Evolutionary conservation across 2,888 invertebrate genomes (phyloP), one percentile per base, ranked within the genome.

Genomic region (Microctonus brassicae): DNA sequence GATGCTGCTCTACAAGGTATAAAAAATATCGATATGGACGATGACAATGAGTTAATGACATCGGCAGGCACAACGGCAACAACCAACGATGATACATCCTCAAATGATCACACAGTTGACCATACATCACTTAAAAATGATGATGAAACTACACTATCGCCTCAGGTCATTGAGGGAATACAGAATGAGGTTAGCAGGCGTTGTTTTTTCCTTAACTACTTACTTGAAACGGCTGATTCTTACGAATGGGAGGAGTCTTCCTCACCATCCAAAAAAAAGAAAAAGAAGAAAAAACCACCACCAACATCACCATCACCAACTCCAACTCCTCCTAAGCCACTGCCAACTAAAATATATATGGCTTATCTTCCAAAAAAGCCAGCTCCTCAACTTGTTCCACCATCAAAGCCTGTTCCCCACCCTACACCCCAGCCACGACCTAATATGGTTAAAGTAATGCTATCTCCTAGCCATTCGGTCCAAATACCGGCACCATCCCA

Each of bases 161-260:
- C 36, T 29, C 6, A 7, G 34, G n/a, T 29, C 4, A n/a, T 24
- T 22, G 24, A 55, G 5, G 20, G 39, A 7, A 26, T 66, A 47
- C 24, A 52, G n/a, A 61, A 52, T 55, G 69, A 69, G 69, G 69
- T 69, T 62, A 69, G 62, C 61, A 61, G 61, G 36, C 69, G 69
- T 53, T 61, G 69, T 53, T 62, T 69, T 7, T 24, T 69, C 17
- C 20, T 62, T 24, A 22, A 33, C n/a, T 17, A 13, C 33, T n/a
- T 61, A 34, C 9, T 62, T 9, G 11, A 42, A 62, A 33, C 52
- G 13, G n/a, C 57, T 10, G 36, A 33, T n/a, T 33, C 20, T 9
- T 26, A 13, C 22, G 17, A n/a, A n/a, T n/a, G n/a, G n/a, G n/a
- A n/a, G n/a, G n/a, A n/a, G n/a, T n/a, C n/a, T 9, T 6, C 10